phyloP scores from a whole-genome alignment of 64 coral and sea anemone species.

The Orbicella faveolata region DNA sequence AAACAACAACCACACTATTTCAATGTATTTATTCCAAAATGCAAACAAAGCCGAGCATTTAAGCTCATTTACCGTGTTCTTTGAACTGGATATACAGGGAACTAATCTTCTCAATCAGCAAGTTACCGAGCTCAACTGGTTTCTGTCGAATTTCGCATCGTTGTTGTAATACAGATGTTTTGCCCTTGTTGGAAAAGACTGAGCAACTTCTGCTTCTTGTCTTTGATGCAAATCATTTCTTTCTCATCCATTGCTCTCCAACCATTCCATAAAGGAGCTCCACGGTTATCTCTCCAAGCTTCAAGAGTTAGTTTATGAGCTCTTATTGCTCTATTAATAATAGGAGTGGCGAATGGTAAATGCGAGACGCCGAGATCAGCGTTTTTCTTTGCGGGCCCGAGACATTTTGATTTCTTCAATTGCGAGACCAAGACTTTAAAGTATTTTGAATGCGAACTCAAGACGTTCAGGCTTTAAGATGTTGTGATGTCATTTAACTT shows the following conservation, averaged over 20 bases:
- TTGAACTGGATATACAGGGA: background rate
- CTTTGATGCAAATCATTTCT: no score
- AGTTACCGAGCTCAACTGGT: no score
- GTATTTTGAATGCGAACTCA: slow-evolving; percentile 18
- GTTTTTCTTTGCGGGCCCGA: slow-evolving; percentile 17
- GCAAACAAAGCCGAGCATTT: no score
- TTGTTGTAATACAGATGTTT: no score
- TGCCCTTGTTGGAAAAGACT: no score
- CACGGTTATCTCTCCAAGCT: slow-evolving; percentile 33
- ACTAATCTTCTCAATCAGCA: slow-evolving; percentile 7
- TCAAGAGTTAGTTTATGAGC: background rate
- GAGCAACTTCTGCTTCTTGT: no score
- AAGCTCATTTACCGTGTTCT: background rate
- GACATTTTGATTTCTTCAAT: no score
- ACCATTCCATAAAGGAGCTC: slow-evolving; percentile 43
- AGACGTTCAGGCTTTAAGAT: slow-evolving; percentile 32
- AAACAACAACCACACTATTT: slow-evolving; percentile 46
- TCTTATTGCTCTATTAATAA: slow-evolving; percentile 24
- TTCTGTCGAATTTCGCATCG: no score
- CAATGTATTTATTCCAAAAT: slow-evolving; percentile 57
- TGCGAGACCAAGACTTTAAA: background rate
- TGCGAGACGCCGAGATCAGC: background rate
- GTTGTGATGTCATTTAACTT: background rate
- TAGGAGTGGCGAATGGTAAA: background rate
- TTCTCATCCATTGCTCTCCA: no score